Evolutionary conservation across 1,140 invertebrate species (phyloP).

Genomic region (Homalodisca vitripennis): DNA sequence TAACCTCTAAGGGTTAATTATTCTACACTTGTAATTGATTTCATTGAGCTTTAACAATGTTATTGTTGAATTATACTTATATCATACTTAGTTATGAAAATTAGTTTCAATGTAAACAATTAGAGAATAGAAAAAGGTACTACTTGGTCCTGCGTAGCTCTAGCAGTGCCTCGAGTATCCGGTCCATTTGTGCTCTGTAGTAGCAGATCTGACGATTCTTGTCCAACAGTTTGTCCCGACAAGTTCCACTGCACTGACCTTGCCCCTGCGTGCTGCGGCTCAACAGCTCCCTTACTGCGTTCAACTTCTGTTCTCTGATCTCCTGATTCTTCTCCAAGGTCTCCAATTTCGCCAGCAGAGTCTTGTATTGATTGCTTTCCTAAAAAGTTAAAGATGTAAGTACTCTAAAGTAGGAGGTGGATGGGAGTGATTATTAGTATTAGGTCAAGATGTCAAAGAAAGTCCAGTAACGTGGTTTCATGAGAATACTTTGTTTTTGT

Average conservation of each 20-base stretch:
- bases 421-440: no score
- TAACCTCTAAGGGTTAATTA: no score
- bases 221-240: constrained; percentile 39
- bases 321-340: constrained; percentile 53
- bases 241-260: constrained; percentile 45
- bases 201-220: constrained; percentile 53
- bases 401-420: no score
- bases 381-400: no score
- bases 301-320: constrained; percentile 52
- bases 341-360: constrained; percentile 51
- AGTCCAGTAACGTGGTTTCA: no score
- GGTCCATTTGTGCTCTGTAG: constrained; percentile 52
- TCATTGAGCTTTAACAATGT: no score
- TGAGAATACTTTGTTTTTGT: no score
- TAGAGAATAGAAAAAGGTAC: neutral
- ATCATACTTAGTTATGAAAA: no score
- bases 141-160: constrained; percentile 42
- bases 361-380: constrained; percentile 50
- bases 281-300: constrained; percentile 51
- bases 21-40: no score
- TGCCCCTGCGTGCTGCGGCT: constrained; percentile 24
- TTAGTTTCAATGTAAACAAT: no score
- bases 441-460: no score
- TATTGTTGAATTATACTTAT: no score
- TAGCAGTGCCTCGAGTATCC: constrained; percentile 51